Conservation (phyloP, 2,888 invertebrate genomes). For the Digitonthophagus gazella region DNA sequence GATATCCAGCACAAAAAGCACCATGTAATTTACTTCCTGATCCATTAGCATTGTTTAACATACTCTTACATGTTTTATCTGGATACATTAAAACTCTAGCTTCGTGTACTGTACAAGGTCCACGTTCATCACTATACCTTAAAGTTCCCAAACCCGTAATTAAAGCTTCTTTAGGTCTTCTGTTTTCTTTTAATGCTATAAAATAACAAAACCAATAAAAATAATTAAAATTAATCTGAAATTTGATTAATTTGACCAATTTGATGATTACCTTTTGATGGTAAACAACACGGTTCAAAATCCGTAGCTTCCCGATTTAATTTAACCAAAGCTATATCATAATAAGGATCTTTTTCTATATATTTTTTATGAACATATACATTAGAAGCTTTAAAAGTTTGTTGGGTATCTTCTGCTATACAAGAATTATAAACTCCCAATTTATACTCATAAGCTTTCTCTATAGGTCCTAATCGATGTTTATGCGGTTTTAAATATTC, state of each 20-base stretch:
- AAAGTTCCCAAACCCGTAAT: constrained; percentile 46
- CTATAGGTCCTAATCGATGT: background rate
- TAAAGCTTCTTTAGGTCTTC: constrained; percentile 41
- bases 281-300: constrained; percentile 45
- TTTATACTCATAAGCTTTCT: constrained; percentile 3
- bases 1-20: constrained; percentile 59
- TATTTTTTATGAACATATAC: constrained; percentile 47
- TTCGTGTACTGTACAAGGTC: constrained; percentile 47
- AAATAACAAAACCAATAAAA: background rate
- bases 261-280: constrained; percentile 38
- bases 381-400: constrained; percentile 39
- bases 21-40: constrained; percentile 37
- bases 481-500: background rate
- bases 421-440: constrained; percentile 46
- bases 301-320: constrained; percentile 38
- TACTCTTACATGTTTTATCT: constrained; percentile 41
- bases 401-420: constrained; percentile 39
- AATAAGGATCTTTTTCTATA: constrained; percentile 42
- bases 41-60: constrained; percentile 43
- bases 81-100: constrained; percentile 45
- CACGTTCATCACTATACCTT: constrained; percentile 38
- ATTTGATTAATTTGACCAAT: too few species aligned
- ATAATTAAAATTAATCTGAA: background rate
- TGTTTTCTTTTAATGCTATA: constrained; percentile 18
- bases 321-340: constrained; percentile 44